Base-by-base conservation (phyloP, 2,797 vertebrate species). In the Tapera naevia region DNA sequence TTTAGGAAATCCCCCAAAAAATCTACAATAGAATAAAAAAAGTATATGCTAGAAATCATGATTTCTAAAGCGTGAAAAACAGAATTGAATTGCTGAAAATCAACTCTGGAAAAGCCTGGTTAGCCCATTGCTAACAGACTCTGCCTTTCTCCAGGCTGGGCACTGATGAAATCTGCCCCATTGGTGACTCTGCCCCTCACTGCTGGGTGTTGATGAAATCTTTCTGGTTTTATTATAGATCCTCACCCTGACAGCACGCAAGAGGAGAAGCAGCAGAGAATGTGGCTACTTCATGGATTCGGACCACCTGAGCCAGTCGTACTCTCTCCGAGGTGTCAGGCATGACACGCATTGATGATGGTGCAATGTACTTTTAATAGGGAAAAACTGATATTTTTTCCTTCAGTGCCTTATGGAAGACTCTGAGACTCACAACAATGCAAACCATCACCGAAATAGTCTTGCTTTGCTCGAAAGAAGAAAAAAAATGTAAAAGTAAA, bases 391-490 rank as follows among this genome's bases (percentile, higher is more conserved):
- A 95, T 97, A 98, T 97, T 97, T 98, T 98, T 98, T 99, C 99
- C 99, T 99, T 99, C 98, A 99, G 99, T 99, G 99, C 99, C 99
- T 99, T 99, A 99, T 98, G 98, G 99, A 99, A 99, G 98, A 98
- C 98, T 99, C 98, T 97, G 98, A 98, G 98, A 99, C 98, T 99
- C 97, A 98, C 98, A 98, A 98, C 98, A 99, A 99, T 99, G 99
- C 99, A 99, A 99, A 99, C 98, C 98, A 98, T 98, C 98, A 98
- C 98, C 93, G 98, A 98, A 98, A 98, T 98, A 98, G 98, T 98
- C 97, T 98, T 98, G 98, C 98, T 99, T 99, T 98, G 98, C 98
- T 99, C 99, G 98, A 98, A 98, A 98, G 98, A 98, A 97, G 97
- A 97, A 97, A 88, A 93, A 95, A 95, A 92, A 96, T 95, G 91